These are phyloP conservation scores for Strongylocentrotus purpuratus DNA, from an alignment of 35 echinoderm and acorn worm species.

Conservation along the genomic window DNA sequence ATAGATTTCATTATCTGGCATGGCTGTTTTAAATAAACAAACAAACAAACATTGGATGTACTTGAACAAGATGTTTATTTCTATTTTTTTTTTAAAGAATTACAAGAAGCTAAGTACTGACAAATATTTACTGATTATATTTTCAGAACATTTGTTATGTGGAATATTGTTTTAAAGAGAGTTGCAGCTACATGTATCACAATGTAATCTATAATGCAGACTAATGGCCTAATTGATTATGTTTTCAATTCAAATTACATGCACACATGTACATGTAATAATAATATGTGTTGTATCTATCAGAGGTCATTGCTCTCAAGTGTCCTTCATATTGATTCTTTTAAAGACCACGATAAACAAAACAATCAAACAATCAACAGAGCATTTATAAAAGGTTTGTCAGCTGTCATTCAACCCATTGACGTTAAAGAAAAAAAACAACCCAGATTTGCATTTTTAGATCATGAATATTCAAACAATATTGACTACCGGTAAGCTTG, in stretches of 20 bases:
- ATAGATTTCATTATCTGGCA: no score
- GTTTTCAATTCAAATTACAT: neutral
- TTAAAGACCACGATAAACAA: neutral
- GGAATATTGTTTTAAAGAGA: neutral
- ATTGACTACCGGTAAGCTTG: neutral
- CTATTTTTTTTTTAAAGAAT: no score
- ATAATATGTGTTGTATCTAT: neutral
- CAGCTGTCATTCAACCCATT: neutral
- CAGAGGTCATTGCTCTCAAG: neutral
- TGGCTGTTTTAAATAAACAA: no score
- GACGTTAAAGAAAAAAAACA: no score
- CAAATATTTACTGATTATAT: no score
- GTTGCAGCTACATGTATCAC: neutral
- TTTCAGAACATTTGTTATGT: no score
- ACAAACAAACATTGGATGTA: no score
- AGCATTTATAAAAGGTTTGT: neutral
- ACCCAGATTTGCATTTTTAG: neutral
- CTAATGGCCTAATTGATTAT: neutral
- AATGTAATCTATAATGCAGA: no score
- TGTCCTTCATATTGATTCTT: neutral
- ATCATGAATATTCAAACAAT: neutral
- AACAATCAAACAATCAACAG: constrained; percentile 1
- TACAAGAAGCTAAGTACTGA: no score
- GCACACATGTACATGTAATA: neutral
- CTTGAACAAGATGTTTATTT: no score